Percentiles rank a stretch among this genome's conserved stretches.
phyloP scores from a whole-genome alignment of 2,113 vertebrate genomes.

The Etia nguti region DNA sequence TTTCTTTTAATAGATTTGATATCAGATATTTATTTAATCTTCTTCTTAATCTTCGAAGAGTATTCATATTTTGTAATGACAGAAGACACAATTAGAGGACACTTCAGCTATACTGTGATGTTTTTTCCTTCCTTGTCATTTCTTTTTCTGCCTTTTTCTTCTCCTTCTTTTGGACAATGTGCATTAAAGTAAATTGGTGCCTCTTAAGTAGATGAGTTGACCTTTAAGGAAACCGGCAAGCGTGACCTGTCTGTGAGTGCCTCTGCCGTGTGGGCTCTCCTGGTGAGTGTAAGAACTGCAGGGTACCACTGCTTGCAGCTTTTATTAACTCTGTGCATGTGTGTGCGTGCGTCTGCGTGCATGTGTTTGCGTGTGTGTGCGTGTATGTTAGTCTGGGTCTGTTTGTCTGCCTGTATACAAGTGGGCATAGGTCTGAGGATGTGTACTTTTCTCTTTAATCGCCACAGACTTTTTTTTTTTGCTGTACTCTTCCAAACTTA shows the following conservation, averaged over 20 bases:
- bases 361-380: not conserved
- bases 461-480: not conserved
- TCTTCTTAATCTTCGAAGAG: not conserved
- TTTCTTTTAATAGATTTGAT: slow-evolving; percentile 19
- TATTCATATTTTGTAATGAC: not conserved
- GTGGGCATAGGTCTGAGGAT: not conserved
- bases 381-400: not conserved
- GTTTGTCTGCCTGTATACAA: not conserved
- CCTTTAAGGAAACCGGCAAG: slow-evolving; percentile 80
- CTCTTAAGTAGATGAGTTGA: slow-evolving; percentile 79
- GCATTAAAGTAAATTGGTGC: slow-evolving; percentile 76
- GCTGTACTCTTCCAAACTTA: not conserved
- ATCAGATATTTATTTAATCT: slow-evolving; percentile 4
- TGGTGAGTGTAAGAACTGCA: slow-evolving; percentile 59
- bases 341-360: not conserved
- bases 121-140: slow-evolving; percentile 29
- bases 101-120: slow-evolving; percentile 19
- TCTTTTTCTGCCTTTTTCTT: slow-evolving; percentile 13
- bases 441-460: not conserved
- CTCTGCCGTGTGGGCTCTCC: slow-evolving; percentile 59
- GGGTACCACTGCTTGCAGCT: slow-evolving; percentile 49
- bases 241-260: slow-evolving; percentile 76
- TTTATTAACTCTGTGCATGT: slow-evolving; percentile 43
- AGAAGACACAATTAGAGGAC: not conserved
- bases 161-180: slow-evolving; percentile 62